A percentile compares a stretch with the other conserved stretches of the same genome.
phyloP scores from a whole-genome alignment of 1,140 invertebrate species.

The Planococcus citri region DNA sequence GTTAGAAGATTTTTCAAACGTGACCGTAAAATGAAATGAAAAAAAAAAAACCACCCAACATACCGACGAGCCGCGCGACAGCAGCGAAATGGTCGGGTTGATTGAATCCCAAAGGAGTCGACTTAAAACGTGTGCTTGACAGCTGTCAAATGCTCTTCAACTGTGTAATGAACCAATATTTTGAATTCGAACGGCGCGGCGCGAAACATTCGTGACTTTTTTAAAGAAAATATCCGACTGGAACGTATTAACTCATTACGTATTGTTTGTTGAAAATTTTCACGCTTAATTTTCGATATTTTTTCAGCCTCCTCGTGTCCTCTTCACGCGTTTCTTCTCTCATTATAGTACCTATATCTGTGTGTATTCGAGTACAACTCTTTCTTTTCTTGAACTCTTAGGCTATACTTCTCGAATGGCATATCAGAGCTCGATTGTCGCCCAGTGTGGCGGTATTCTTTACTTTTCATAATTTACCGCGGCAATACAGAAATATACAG shows the following conservation, averaged over 20 bases:
- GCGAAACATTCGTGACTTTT: conserved; percentile 15
- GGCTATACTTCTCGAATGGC: too few relatives aligned
- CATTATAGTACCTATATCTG: too few relatives aligned
- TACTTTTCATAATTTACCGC: too few relatives aligned
- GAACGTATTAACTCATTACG: conserved; percentile 11
- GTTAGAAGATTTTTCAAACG: conserved; percentile 16
- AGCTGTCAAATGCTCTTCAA: conserved; percentile 17
- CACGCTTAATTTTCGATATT: not conserved
- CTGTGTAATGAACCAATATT: conserved; percentile 15
- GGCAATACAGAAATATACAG: too few relatives aligned
- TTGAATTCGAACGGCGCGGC: conserved; percentile 10
- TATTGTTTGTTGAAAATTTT: not conserved
- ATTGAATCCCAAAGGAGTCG: conserved; percentile 19
- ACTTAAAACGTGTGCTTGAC: conserved; percentile 13
- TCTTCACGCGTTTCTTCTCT: not conserved
- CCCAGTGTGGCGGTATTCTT: too few relatives aligned
- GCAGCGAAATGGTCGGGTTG: conserved; percentile 9
- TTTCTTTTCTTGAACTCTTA: too few relatives aligned
- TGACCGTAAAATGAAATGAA: too few relatives aligned
- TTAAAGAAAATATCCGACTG: not conserved
- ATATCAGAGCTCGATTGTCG: too few relatives aligned
- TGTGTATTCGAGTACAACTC: too few relatives aligned
- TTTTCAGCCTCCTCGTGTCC: not conserved
- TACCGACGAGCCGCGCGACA: not conserved
- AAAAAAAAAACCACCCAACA: not conserved